Base-by-base conservation (phyloP, 2,888 invertebrate species). In the Cylindroiulus punctatus region DNA sequence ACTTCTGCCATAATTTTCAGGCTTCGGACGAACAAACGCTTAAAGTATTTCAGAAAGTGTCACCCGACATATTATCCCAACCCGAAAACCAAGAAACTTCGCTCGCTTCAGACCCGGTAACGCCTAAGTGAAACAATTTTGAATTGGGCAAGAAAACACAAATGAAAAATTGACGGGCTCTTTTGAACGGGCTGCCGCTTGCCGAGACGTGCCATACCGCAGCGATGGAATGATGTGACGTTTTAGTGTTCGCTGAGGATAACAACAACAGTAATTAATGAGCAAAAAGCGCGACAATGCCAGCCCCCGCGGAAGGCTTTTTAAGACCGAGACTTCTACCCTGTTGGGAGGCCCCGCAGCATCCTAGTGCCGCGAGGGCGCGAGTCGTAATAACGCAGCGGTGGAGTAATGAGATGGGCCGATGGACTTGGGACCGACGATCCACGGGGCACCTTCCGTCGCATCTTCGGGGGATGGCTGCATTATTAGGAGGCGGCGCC, bases 401-500 rank as follows among this genome's bases (percentile, higher is more conserved):
- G 57, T 8, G 57, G 22, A 47, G 10, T 47, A 47, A 47, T 47
- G 14, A 14, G 17, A 36, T 2, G 36, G n/a, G 57, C 7, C 4
- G 57, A 57, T 7, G 57, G n/a, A 57, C 7, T 19, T 19, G n/a
- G 52, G n/a, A 57, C 57, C 19, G n/a, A 22, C n/a, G 57, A 19
- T 22, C 36, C 36, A 36, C 22, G 17, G 17, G 52, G 19, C 52
- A 19, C 19, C n/a, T n/a, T 57, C 19, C 4, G 52, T 57, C 19
- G 57, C 57, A 57, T 57, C 57, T 19, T 57, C 19, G 36, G 36
- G 36, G 36, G 57, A 57, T 57, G n/a, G 57, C 57, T 57, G 57
- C 57, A 57, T 57, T 57, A 57, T 57, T 57, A 57, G 76, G 22
- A 95, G 90, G 94, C 94, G 88, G 93, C 93, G 90, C 93, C 94